A percentile compares a stretch with the other conserved stretches of the same genome.
phyloP scores from a whole-genome alignment of 2,113 vertebrate species.

The Bujurquina vittata region DNA sequence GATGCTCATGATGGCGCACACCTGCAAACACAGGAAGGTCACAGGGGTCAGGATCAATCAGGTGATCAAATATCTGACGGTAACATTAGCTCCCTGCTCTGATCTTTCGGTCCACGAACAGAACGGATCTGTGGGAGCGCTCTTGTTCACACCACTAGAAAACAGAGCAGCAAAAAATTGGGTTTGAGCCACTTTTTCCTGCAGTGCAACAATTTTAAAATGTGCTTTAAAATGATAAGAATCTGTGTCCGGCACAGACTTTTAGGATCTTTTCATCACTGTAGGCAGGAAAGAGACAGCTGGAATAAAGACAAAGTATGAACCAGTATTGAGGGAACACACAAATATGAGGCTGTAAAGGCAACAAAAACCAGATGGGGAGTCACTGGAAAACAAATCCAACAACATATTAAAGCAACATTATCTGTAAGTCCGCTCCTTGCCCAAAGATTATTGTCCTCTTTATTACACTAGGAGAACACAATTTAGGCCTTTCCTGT shows the following conservation, averaged over 20 bases:
- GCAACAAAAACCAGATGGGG: no score
- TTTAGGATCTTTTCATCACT: rapidly evolving
- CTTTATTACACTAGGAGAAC: neutral
- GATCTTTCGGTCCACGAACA: neutral
- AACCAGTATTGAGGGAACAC: neutral
- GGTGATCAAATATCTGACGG: neutral
- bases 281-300: neutral
- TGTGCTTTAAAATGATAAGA: neutral
- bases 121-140: no score
- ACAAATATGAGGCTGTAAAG: neutral
- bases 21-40: conserved; percentile 54
- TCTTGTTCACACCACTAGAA: no score
- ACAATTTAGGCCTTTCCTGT: no score
- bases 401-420: neutral
- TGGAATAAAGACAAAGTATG: neutral
- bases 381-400: neutral
- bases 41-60: conserved; percentile 10
- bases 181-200: no score
- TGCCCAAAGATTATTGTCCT: neutral
- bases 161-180: no score
- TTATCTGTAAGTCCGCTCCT: neutral
- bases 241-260: neutral
- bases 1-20: conserved; percentile 64
- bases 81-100: neutral
- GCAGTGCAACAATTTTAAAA: neutral